phyloP scores from a whole-genome alignment of 2,113 vertebrate species.

The Phylloscopus whistleri region DNA sequence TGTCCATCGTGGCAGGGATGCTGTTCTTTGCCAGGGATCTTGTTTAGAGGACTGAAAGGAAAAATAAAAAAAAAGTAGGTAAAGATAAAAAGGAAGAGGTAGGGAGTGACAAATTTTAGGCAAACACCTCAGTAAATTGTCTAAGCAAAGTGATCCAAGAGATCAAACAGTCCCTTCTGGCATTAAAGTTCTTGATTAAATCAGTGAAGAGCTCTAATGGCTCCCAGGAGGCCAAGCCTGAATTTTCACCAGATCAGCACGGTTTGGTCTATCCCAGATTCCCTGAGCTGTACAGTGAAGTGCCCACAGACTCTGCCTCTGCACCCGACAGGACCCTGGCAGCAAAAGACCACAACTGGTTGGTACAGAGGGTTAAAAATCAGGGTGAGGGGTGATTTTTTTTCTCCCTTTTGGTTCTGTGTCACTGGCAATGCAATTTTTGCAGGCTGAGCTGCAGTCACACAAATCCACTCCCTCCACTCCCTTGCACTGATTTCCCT shows the following conservation, averaged over 20 bases:
- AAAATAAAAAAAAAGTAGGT: neutral
- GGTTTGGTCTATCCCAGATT: neutral
- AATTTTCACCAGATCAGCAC: rapidly evolving
- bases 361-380: neutral
- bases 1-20: neutral
- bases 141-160: neutral
- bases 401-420: neutral
- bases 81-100: neutral
- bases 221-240: neutral
- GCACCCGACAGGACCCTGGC: rapidly evolving
- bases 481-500: neutral
- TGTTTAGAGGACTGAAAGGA: neutral
- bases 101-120: neutral
- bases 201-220: neutral
- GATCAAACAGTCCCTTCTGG: neutral
- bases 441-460: neutral
- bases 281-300: neutral
- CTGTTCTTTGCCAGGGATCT: neutral
- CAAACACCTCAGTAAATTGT: neutral
- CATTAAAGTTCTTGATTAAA: neutral
- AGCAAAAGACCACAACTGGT: neutral
- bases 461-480: neutral
- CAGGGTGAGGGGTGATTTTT: neutral
- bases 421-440: rapidly evolving
- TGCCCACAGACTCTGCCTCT: neutral